phyloP scores from a whole-genome alignment of 2,888 invertebrate genomes.

The Lordiphosa fenestrarum region DNA sequence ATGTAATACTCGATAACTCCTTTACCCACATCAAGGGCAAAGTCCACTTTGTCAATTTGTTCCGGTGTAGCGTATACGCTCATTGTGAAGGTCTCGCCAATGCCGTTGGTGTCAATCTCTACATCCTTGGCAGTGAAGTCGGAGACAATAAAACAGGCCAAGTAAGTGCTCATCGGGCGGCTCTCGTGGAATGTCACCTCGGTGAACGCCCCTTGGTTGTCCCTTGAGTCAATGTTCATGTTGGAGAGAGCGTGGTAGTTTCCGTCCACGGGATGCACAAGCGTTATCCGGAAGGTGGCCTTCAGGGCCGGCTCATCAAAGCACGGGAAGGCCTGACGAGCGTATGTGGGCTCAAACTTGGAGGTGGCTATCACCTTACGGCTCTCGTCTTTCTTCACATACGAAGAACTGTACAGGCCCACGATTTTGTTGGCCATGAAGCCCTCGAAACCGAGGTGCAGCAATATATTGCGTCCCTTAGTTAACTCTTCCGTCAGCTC shows the following conservation, averaged over 20 bases:
- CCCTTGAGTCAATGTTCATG: conserved; percentile 84
- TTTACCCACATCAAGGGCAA: conserved; percentile 88
- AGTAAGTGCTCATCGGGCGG: conserved; percentile 96
- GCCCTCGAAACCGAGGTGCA: conserved; percentile 82
- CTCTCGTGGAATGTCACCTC: conserved; percentile 89
- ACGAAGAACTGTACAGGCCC: conserved; percentile 87
- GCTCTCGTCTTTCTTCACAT: conserved; percentile 80
- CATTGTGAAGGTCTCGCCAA: conserved; percentile 84
- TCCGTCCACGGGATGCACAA: conserved; percentile 86
- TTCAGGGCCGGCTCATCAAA: conserved; percentile 97
- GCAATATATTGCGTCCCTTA: conserved; percentile 18
- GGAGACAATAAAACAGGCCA: conserved; percentile 94
- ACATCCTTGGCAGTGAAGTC: conserved; percentile 86
- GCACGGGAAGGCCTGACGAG: conserved; percentile 95
- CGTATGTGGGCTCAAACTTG: conserved; percentile 97
- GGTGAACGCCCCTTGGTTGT: conserved; percentile 81
- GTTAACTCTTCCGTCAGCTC: conserved; percentile 57
- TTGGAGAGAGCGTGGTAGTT: conserved; percentile 90
- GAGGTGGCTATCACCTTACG: conserved; percentile 88
- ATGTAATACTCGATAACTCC: conserved; percentile 90
- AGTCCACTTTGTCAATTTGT: conserved; percentile 88
- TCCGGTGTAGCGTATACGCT: conserved; percentile 89
- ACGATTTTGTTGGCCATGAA: conserved; percentile 86
- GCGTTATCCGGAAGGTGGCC: conserved; percentile 89
- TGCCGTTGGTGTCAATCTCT: conserved; percentile 82